A percentile compares a stretch with the other conserved stretches of the same genome.
These are phyloP conservation scores for Penaeus monodon DNA, from an alignment of 2,888 invertebrate species.

Conservation along the genomic window DNA sequence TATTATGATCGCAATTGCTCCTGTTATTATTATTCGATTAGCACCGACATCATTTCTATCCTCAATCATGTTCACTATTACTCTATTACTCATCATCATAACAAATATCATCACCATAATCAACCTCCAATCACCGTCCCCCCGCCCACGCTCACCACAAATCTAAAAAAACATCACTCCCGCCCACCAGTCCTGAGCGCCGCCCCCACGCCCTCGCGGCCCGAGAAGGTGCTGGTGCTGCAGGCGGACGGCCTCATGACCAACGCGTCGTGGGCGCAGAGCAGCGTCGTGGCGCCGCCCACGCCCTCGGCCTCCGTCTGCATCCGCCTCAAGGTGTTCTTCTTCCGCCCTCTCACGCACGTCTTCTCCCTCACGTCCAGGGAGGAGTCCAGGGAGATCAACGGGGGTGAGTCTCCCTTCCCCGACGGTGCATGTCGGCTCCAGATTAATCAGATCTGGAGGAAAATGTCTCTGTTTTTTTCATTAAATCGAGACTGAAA, in stretches of 20 bases:
- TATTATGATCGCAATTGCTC: too few species aligned
- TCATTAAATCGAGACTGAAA: too few species aligned
- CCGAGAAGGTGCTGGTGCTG: constrained; percentile 27
- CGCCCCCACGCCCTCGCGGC: background rate
- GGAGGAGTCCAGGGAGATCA: constrained; percentile 43
- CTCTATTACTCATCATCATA: too few species aligned
- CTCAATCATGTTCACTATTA: too few species aligned
- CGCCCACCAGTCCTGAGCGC: background rate
- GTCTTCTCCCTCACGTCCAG: constrained; percentile 47
- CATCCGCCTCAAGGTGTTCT: constrained; percentile 51
- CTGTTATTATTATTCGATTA: too few species aligned
- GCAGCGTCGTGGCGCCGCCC: constrained; percentile 24
- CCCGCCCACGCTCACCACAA: too few species aligned
- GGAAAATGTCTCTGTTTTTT: too few species aligned
- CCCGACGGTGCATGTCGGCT: too few species aligned
- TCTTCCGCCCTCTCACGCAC: constrained; percentile 51
- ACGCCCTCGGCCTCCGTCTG: constrained; percentile 51
- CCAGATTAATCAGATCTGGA: too few species aligned
- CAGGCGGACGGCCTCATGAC: constrained; percentile 48
- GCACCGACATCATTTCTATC: too few species aligned
- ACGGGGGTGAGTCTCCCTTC: constrained; percentile 28
- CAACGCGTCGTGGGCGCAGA: constrained; percentile 48
- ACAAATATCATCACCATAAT: too few species aligned
- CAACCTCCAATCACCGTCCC: too few species aligned
- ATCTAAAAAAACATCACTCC: background rate